Percentiles rank a stretch among this genome's conserved stretches.
Evolutionary conservation across 1,140 invertebrate genomes (phyloP).

Genomic region (Cryptotermes secundus): DNA sequence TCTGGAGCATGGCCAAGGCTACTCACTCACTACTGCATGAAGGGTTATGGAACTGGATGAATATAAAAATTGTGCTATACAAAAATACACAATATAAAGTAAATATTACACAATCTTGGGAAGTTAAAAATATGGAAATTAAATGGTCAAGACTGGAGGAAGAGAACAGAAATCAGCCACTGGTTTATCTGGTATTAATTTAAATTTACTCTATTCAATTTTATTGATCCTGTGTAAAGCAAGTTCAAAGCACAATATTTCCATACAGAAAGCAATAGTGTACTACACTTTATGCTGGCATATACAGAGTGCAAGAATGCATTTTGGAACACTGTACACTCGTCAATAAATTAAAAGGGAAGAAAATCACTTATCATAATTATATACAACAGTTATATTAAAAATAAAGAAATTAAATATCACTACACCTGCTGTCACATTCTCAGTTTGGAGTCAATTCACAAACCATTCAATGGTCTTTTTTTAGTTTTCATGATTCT

Average conservation of each 20-base stretch:
- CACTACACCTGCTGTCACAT: not conserved
- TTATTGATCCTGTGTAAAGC: slow-evolving; percentile 26
- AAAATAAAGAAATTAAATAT: not conserved
- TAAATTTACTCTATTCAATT: slow-evolving; percentile 3
- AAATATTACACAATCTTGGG: too few species aligned
- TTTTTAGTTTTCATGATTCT: not conserved
- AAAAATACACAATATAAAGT: too few species aligned
- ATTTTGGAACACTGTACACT: not conserved
- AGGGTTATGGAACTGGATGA: too few species aligned
- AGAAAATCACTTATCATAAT: not conserved
- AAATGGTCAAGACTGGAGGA: too few species aligned
- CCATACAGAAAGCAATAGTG: slow-evolving; percentile 5
- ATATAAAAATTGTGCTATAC: too few species aligned
- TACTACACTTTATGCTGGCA: not conserved
- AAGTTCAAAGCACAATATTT: slow-evolving; percentile 24
- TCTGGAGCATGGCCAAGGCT: too few species aligned
- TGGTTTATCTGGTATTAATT: not conserved
- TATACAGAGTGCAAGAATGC: not conserved
- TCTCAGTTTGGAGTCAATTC: not conserved
- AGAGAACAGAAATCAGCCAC: not conserved
- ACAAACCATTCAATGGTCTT: not conserved
- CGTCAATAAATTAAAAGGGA: not conserved
- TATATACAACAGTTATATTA: slow-evolving; percentile 3
- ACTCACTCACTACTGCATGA: too few species aligned
- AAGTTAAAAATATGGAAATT: too few species aligned